These are phyloP conservation scores for Caranx ignobilis DNA, from an alignment of 2,113 vertebrate species.

Conservation along the genomic window DNA sequence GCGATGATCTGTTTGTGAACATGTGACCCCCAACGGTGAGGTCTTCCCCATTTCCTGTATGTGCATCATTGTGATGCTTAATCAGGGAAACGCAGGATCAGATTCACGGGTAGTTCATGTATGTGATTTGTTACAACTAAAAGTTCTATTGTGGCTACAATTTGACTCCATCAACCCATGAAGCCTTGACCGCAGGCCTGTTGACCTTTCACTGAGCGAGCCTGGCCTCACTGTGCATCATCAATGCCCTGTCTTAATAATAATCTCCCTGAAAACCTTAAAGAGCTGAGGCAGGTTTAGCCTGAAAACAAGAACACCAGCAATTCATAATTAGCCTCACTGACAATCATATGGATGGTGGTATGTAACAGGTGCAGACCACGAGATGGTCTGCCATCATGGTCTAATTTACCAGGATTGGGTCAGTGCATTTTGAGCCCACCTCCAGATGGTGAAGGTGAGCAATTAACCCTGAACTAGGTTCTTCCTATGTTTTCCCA, in stretches of 20 bases:
- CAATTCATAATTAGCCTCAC: background rate
- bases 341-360: background rate
- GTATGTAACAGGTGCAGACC: conserved; percentile 17
- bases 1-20: conserved; percentile 54
- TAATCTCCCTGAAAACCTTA: background rate
- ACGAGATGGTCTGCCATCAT: conserved; percentile 24
- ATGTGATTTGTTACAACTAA: background rate
- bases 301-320: background rate
- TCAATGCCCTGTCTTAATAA: background rate
- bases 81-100: background rate
- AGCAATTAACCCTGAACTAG: conserved; percentile 26
- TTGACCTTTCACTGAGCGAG: background rate
- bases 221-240: background rate
- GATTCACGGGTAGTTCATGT: background rate
- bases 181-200: too few relatives aligned
- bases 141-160: background rate
- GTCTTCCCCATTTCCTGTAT: conserved; percentile 55
- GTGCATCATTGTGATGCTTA: conserved; percentile 12
- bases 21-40: conserved; percentile 37
- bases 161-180: background rate
- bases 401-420: conserved; percentile 42
- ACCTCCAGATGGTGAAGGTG: conserved; percentile 26
- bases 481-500: conserved; percentile 37
- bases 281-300: background rate
- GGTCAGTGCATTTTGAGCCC: conserved; percentile 40